Base-by-base conservation (phyloP, 2,888 invertebrate species). In the Drosophila atripex region DNA sequence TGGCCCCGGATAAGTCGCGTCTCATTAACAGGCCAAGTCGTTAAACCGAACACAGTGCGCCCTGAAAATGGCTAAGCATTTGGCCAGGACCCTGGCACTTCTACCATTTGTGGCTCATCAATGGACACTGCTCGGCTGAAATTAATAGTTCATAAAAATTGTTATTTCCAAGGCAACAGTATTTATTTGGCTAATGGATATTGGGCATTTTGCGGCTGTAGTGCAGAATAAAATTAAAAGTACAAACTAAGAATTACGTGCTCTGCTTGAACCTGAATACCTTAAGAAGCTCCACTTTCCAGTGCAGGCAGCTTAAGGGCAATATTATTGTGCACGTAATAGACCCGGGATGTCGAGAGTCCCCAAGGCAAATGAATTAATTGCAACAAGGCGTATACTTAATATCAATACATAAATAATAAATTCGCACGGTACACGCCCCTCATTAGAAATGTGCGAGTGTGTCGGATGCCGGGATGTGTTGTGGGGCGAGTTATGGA, bases 1-100 rank as follows among this genome's bases (percentile, higher is more conserved):
- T 79, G 77, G 77, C 14, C 32, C 9, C 55, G 47, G 54, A 69
- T 57, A 70, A 75, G 75, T 77, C 72, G 73, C 75, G 78, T 66
- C 87, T 86, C 87, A 83, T 83, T 83, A 86, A 83, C 87, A 84
- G 82, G 73, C 71, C 59, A 83, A 77, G 83, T 87, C 88, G 77
- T 83, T 87, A 87, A 83, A 79, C 49, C 45, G 56, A 71, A 83
- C 79, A 83, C 79, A 77, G 68, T 87, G 78, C 77, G 66, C 60
- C 58, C 52, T 47, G 50, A 43, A 38, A 78, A 55, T 23, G 49
- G 76, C 71, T 61, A 76, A 74, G 47, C 69, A 76, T 75, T 83
- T 72, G 28, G 14, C 35, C 43, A 54, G 12, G 14, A 21, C 18
- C 8, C 35, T 38, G n/a, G 35, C 5, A 32, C 3, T 6, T 21